These are phyloP conservation scores for Tetropium fuscum DNA, from an alignment of 2,888 invertebrate genomes.

Conservation along the genomic window DNA sequence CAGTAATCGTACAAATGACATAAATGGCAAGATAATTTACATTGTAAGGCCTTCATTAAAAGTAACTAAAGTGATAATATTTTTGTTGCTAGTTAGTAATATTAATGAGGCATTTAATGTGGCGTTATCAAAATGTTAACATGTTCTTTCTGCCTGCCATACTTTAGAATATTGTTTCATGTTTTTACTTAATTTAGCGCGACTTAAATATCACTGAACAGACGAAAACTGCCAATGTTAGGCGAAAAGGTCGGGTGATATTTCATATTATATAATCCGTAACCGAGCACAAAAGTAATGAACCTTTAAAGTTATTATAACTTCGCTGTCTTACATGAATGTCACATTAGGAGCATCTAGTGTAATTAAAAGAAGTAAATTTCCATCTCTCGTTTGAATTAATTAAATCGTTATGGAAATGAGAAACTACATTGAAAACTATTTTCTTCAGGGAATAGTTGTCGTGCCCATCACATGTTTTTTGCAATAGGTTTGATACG, in stretches of 20 bases:
- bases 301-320: background rate
- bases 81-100: conserved; percentile 6
- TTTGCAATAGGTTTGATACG: too few relatives aligned
- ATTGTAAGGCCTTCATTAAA: conserved; percentile 8
- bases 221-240: conserved; percentile 45
- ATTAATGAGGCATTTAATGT: conserved; percentile 40
- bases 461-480: too few relatives aligned
- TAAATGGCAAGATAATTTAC: conserved; percentile 11
- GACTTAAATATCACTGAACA: conserved; percentile 50
- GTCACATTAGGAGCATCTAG: background rate
- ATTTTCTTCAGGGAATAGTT: too few relatives aligned
- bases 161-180: conserved; percentile 25
- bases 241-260: conserved; percentile 46
- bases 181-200: conserved; percentile 25
- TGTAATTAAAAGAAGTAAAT: conserved; percentile 3
- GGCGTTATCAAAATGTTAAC: conserved; percentile 36
- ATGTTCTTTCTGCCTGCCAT: conserved; percentile 24
- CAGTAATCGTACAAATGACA: conserved; percentile 1
- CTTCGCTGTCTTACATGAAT: background rate
- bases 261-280: conserved; percentile 43
- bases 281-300: conserved; percentile 9
- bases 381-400: too few relatives aligned
- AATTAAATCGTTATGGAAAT: too few relatives aligned
- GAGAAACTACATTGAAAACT: too few relatives aligned
- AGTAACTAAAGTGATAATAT: conserved; percentile 11